phyloP scores from a whole-genome alignment of 1,140 invertebrate species.

The Ericerus pela region DNA sequence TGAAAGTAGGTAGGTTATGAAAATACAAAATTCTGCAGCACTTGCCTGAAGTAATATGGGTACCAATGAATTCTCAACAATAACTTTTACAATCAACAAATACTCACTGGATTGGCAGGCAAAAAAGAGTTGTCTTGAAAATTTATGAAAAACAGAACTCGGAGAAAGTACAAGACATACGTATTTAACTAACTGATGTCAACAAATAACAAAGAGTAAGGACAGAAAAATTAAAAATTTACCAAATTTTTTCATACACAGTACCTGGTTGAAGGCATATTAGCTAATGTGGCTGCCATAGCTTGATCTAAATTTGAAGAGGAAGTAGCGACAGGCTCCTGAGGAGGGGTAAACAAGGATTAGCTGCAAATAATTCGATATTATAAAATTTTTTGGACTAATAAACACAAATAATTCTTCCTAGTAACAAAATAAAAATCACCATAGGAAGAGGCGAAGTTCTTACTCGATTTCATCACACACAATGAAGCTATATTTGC shows the following conservation, averaged over 20 bases:
- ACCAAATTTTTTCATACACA: not conserved
- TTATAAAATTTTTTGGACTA: not conserved
- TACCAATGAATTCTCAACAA: too few relatives aligned
- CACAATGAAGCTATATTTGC: not conserved
- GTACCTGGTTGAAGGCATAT: conserved; percentile 36
- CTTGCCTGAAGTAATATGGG: too few relatives aligned
- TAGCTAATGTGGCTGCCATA: conserved; percentile 80
- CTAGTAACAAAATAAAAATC: not conserved
- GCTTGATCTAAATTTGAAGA: conserved; percentile 80
- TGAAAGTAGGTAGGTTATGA: too few relatives aligned
- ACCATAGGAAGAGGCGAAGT: not conserved
- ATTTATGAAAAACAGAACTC: conserved; percentile 39
- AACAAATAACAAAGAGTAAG: not conserved
- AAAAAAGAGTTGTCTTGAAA: too few relatives aligned
- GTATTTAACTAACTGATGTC: conserved; percentile 33
- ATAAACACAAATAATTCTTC: not conserved
- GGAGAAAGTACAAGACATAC: conserved; percentile 35
- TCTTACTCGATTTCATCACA: not conserved
- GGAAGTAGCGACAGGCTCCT: conserved; percentile 29
- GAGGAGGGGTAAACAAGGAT: not conserved
- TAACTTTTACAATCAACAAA: too few relatives aligned
- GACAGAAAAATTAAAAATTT: not conserved
- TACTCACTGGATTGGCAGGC: too few relatives aligned
- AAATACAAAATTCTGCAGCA: too few relatives aligned
- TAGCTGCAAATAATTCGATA: not conserved